Evolutionary conservation across 2,113 vertebrate species (phyloP), one percentile per base, ranked within the genome.

Genomic region (Aldabrachelys gigantea): DNA sequence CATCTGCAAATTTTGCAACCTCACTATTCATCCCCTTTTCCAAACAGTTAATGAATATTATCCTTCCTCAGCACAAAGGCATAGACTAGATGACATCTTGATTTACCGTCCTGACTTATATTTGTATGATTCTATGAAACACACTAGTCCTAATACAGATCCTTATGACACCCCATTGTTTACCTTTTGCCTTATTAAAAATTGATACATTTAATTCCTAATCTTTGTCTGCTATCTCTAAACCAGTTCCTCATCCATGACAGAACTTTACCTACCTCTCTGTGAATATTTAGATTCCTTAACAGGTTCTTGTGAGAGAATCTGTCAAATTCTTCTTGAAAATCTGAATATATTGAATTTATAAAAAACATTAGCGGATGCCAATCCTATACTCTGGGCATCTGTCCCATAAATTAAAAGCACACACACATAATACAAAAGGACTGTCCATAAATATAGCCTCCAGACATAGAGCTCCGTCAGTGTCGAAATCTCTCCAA

Each of bases 101-200:
- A 69, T 38, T 21, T 69, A 69, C 65, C 8, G 38, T 69, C 65
- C 65, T 38, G 65, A 8, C 35, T 69, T 69, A 69, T 10, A 69
- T 69, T 19, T 69, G 8, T 69, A 21, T 69, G 16, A 38, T n/a
- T 69, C 35, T 38, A 35, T 69, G 35, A 69, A 69, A 53, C 89
- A 84, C 1, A 1, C 87, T 91, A 90, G 90, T 84, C 89, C 80
- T 53, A 86, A 80, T 87, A 90, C 69, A 94, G 85, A 81, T 88
- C 92, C 92, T 80, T 3, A 87, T 75, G 72, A 78, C 89, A 94
- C 75, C 31, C 89, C 90, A 90, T 91, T 92, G 90, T 90, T 95
- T 89, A 49, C 41, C 91, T 90, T 96, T 96, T 85, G 80, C 84
- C 35, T 35, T 76, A 91, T 96, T 95, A 96, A 92, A 76, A 90